Percentiles rank a stretch among this genome's conserved stretches.
Evolutionary conservation across 2,888 invertebrate genomes (phyloP).

Genomic region (Yponomeuta plumbellus): DNA sequence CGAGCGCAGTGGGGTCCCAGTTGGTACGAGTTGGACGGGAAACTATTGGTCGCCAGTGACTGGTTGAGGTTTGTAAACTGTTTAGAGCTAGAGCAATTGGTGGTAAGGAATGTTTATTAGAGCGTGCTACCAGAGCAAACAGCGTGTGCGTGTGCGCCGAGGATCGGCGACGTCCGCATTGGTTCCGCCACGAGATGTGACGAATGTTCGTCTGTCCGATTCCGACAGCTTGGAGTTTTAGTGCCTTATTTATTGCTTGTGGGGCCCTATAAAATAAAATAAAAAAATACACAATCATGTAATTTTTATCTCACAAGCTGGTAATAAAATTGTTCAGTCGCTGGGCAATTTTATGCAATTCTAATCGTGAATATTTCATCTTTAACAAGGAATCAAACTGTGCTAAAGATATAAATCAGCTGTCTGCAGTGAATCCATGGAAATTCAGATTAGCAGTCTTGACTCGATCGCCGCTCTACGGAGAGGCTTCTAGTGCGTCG

Average conservation of each 20-base stretch:
- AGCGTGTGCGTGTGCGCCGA: neutral
- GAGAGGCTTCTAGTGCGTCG: slow-evolving; percentile 3
- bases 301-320: neutral
- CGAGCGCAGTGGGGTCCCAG: neutral
- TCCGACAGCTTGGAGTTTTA: neutral
- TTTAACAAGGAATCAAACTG: neutral
- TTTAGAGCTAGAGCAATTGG: slow-evolving; percentile 3
- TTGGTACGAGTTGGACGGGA: neutral
- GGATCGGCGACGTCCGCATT: slow-evolving; percentile 5
- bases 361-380: neutral
- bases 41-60: neutral
- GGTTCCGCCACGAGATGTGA: slow-evolving; percentile 4
- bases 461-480: neutral
- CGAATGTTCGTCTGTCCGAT: neutral
- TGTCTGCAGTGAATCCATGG: neutral
- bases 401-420: neutral
- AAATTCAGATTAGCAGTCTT: neutral
- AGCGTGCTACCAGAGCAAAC: slow-evolving; percentile 1
- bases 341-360: neutral
- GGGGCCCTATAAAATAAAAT: too few species aligned
- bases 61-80: neutral
- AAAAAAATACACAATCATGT: neutral
- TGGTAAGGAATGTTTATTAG: slow-evolving; percentile 5
- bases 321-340: neutral
- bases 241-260: neutral